Evolutionary conservation across 2,888 invertebrate species (phyloP).

Genomic region (Microctonus hyperodae): DNA sequence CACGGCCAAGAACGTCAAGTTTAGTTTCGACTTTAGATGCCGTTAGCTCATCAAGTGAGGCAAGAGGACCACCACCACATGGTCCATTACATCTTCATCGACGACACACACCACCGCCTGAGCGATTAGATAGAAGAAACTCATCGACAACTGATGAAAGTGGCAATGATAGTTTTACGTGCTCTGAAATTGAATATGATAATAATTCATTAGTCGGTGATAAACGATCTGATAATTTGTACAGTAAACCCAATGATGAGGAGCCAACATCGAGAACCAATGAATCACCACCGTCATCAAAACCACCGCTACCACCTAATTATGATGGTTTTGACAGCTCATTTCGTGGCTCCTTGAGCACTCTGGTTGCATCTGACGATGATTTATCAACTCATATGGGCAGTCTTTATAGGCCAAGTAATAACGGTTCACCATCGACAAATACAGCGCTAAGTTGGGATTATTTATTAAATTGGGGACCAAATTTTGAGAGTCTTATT

Average conservation of each 20-base stretch:
- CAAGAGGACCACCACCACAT: slow-evolving; percentile 74
- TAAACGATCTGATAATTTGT: slow-evolving; percentile 72
- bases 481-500: slow-evolving; percentile 93
- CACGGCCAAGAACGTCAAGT: slow-evolving; percentile 86
- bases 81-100: slow-evolving; percentile 73
- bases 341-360: slow-evolving; percentile 91
- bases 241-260: slow-evolving; percentile 69
- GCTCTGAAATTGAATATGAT: slow-evolving; percentile 97
- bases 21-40: slow-evolving; percentile 87
- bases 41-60: slow-evolving; percentile 90
- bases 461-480: slow-evolving; percentile 94
- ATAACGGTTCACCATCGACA: slow-evolving; percentile 71
- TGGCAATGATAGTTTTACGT: slow-evolving; percentile 96
- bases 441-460: slow-evolving; percentile 88
- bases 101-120: slow-evolving; percentile 74
- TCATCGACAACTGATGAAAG: slow-evolving; percentile 91
- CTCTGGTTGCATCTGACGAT: slow-evolving; percentile 92
- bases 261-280: slow-evolving; percentile 60
- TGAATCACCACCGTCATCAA: slow-evolving; percentile 63
- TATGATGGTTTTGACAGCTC: slow-evolving; percentile 95
- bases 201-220: slow-evolving; percentile 86
- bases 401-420: slow-evolving; percentile 80
- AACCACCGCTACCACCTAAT: slow-evolving; percentile 77
- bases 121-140: slow-evolving; percentile 73
- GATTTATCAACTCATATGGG: slow-evolving; percentile 84